Evolutionary conservation across 1,140 invertebrate genomes (phyloP).

Genomic region (Hesperophylax magnus): DNA sequence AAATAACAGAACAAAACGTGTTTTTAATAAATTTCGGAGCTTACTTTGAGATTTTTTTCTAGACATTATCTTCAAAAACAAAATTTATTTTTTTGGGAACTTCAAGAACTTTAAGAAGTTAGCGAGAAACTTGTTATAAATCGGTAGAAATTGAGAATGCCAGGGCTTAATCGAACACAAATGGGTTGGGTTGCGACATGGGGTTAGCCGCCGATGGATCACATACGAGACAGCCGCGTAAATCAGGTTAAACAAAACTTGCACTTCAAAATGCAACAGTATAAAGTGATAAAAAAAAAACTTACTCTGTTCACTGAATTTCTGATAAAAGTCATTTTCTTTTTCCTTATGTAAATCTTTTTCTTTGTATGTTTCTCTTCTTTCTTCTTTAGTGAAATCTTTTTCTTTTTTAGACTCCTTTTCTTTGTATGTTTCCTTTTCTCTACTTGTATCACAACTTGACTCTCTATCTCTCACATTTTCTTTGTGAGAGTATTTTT

Average conservation of each 20-base stretch:
- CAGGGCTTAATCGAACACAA: no score
- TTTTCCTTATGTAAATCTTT: conserved; percentile 61
- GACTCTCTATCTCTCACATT: conserved; percentile 65
- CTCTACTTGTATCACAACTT: conserved; percentile 38
- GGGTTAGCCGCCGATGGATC: no score
- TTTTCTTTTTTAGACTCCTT: conserved; percentile 24
- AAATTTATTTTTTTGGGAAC: no score
- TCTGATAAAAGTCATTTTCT: conserved; percentile 56
- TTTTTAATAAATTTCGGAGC: no score
- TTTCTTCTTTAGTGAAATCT: conserved; percentile 61
- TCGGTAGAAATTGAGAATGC: no score
- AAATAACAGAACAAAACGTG: no score
- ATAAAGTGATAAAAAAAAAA: conserved; percentile 26
- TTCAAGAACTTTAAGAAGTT: no score
- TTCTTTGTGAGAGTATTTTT: conserved; percentile 26
- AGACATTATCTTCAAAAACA: no score
- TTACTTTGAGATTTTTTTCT: no score
- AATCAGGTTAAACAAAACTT: neutral
- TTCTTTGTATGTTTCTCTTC: conserved; percentile 29
- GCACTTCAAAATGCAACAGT: neutral
- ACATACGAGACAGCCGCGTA: no score
- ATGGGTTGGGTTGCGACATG: no score
- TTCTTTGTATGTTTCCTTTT: conserved; percentile 9
- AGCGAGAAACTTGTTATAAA: no score
- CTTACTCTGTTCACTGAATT: conserved; percentile 54